Percentiles rank a stretch among this genome's conserved stretches.
Conservation (phyloP, 1,140 invertebrate genomes). For the Drosophila nasuta region DNA sequence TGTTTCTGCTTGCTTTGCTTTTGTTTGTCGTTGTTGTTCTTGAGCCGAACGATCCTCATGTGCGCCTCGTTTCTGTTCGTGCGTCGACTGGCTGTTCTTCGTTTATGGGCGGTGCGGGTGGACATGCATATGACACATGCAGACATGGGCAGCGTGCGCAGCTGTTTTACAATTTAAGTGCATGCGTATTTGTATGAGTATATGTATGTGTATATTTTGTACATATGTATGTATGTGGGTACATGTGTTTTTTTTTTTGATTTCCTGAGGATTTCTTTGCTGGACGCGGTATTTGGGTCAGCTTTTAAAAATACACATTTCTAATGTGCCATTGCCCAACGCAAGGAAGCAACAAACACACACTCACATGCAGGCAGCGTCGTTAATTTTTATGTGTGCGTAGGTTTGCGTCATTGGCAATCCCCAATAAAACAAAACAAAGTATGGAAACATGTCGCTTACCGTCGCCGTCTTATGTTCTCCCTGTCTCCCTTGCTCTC, state of each 20-base stretch:
- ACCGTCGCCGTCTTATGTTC: constrained; percentile 6
- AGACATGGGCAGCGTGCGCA: constrained; percentile 21
- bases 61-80: constrained; percentile 12
- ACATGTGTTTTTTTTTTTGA: constrained; percentile 17
- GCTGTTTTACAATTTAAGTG: constrained; percentile 37
- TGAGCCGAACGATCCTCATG: constrained; percentile 43
- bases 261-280: constrained; percentile 69
- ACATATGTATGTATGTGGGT: neutral
- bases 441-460: constrained; percentile 18
- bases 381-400: constrained; percentile 3
- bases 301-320: constrained; percentile 73
- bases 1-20: constrained; percentile 23
- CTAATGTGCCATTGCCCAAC: constrained; percentile 55
- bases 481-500: constrained; percentile 19
- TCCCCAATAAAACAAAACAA: constrained; percentile 28
- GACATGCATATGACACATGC: constrained; percentile 44
- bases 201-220: constrained; percentile 4
- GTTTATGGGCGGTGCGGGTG: constrained; percentile 46
- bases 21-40: constrained; percentile 27
- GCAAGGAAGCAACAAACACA: constrained; percentile 59
- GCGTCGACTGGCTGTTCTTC: neutral
- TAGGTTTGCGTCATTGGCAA: constrained; percentile 45
- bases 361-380: neutral
- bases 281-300: constrained; percentile 69
- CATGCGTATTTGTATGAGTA: neutral